Conservation (phyloP, 2,888 invertebrate genomes). For the Tachina fera region DNA sequence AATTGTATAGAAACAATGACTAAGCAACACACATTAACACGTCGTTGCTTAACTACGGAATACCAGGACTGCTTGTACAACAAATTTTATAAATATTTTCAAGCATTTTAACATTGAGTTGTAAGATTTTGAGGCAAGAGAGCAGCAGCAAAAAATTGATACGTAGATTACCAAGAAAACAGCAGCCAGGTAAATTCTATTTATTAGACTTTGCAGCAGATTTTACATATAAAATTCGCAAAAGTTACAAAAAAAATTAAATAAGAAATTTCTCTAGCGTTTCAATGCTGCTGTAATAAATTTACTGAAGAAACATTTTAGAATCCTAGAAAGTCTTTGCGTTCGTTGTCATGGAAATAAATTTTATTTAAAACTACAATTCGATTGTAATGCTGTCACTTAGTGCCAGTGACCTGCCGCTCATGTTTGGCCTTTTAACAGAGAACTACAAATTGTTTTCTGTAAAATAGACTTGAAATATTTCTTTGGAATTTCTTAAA, state of each 20-base stretch:
- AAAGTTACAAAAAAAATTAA: neutral
- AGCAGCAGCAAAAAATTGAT: neutral
- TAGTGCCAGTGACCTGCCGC: slow-evolving; percentile 27
- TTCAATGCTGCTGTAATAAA: slow-evolving; percentile 64
- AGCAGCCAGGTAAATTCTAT: neutral
- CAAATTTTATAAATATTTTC: slow-evolving; percentile 28
- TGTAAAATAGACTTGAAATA: slow-evolving; percentile 31
- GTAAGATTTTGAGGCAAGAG: neutral
- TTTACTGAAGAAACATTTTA: slow-evolving; percentile 52
- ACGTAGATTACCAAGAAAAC: neutral
- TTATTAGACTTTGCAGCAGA: neutral
- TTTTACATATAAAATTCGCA: neutral
- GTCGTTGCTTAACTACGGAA: neutral
- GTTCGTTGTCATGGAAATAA: slow-evolving; percentile 52
- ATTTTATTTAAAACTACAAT: slow-evolving; percentile 52
- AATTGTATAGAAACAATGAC: slow-evolving; percentile 27
- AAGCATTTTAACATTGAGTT: slow-evolving; percentile 9
- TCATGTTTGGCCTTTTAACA: neutral
- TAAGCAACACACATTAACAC: neutral
- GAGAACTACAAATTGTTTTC: slow-evolving; percentile 13
- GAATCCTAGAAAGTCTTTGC: slow-evolving; percentile 34
- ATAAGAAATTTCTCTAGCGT: neutral
- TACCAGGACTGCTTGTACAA: neutral
- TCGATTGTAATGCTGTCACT: slow-evolving; percentile 41
- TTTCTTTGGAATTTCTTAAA: slow-evolving; percentile 18